phyloP scores from a whole-genome alignment of 2,113 vertebrate species.

The Solea senegalensis region DNA sequence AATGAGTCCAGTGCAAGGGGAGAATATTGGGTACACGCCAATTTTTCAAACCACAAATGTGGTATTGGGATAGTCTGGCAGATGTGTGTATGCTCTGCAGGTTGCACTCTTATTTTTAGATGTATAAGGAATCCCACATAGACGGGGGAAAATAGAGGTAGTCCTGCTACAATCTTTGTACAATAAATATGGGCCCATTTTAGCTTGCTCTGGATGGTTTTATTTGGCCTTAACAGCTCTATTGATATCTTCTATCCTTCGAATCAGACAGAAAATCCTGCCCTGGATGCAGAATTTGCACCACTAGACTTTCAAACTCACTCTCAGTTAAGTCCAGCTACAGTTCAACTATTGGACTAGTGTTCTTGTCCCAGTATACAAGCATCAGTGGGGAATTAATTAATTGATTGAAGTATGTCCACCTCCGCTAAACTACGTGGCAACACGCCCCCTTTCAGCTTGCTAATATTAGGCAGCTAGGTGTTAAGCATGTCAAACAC shows the following conservation, averaged over 20 bases:
- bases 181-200: neutral
- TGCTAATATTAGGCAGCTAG: no score
- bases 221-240: constrained; percentile 13
- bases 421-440: no score
- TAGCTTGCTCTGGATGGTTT: constrained; percentile 22
- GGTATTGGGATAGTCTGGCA: neutral
- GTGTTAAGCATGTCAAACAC: no score
- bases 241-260: constrained; percentile 8
- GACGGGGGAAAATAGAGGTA: neutral
- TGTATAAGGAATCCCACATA: constrained; percentile 11
- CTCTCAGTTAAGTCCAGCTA: neutral
- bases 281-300: constrained; percentile 13
- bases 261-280: constrained; percentile 3
- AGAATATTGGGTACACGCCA: constrained; percentile 16
- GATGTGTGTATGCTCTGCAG: neutral
- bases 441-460: no score
- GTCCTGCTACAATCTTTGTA: neutral
- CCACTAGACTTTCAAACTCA: constrained; percentile 29
- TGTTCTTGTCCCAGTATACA: no score
- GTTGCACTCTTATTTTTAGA: constrained; percentile 13
- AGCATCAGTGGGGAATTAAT: no score
- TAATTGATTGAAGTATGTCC: no score
- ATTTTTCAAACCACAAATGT: constrained; percentile 25
- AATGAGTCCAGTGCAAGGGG: neutral
- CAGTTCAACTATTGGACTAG: no score